phyloP scores from a whole-genome alignment of 2,797 vertebrate genomes.

The Spondyliosoma cantharus region DNA sequence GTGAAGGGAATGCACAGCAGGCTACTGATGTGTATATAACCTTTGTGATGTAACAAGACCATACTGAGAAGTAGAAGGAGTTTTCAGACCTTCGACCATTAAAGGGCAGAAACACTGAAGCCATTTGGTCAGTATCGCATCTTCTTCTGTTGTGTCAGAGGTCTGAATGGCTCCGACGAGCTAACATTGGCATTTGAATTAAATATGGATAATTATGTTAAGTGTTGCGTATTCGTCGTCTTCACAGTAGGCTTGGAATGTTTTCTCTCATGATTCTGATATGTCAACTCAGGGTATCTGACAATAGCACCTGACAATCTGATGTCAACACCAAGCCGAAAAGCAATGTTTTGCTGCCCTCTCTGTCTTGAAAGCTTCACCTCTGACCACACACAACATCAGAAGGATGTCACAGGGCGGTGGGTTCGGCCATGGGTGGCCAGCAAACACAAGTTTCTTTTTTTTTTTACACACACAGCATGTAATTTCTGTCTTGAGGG shows the following conservation, averaged over 20 bases:
- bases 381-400: not conserved
- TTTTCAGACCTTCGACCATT: not conserved
- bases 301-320: no score
- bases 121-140: not conserved
- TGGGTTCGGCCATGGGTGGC: not conserved
- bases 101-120: not conserved
- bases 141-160: no score
- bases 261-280: not conserved
- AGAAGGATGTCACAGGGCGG: not conserved
- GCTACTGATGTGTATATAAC: not conserved
- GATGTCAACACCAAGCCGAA: not conserved
- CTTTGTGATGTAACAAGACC: conserved; percentile 6
- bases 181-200: no score
- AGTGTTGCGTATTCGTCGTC: no score
- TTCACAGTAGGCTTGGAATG: not conserved
- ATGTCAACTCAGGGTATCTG: not conserved
- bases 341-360: not conserved
- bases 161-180: no score
- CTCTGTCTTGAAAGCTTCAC: not conserved
- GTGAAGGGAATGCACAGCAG: conserved; percentile 33
- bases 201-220: not conserved
- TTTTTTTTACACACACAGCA: no score
- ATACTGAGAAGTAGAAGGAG: not conserved
- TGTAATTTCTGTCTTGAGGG: no score
- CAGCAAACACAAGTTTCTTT: not conserved